phyloP scores from a whole-genome alignment of 2,888 invertebrate genomes.

The Sinodicranocentrus sp. region DNA sequence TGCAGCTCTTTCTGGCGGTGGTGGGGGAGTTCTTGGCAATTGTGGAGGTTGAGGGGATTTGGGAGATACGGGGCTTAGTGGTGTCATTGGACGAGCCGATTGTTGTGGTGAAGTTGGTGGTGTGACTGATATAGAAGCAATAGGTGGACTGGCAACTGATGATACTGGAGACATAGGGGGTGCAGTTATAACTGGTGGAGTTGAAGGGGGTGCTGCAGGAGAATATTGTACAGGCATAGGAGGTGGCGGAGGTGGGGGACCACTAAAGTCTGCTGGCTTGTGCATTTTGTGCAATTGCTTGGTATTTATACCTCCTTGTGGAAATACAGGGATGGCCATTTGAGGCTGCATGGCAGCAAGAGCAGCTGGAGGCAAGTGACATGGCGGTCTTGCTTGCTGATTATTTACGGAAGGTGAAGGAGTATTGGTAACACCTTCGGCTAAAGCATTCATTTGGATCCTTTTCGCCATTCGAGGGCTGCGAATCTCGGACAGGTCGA shows the following conservation, averaged over 20 bases:
- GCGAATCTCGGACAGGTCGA: constrained; percentile 92
- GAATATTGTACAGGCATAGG: constrained; percentile 80
- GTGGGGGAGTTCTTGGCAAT: constrained; percentile 74
- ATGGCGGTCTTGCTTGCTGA: constrained; percentile 56
- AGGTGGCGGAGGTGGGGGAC: constrained; percentile 77
- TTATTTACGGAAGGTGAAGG: constrained; percentile 79
- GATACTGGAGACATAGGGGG: not conserved
- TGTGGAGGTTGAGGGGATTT: constrained; percentile 36
- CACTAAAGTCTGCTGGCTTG: constrained; percentile 66
- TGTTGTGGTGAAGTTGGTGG: constrained; percentile 77
- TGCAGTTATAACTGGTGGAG: constrained; percentile 40
- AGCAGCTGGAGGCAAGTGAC: constrained; percentile 83
- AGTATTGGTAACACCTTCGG: constrained; percentile 84
- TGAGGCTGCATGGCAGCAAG: constrained; percentile 83
- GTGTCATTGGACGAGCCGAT: not conserved
- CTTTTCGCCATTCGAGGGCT: constrained; percentile 94
- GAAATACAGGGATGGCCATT: constrained; percentile 84
- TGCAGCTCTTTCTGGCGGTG: constrained; percentile 78
- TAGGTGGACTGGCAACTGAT: too few relatives aligned
- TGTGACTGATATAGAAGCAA: not conserved
- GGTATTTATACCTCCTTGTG: constrained; percentile 77
- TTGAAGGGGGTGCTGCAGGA: not conserved
- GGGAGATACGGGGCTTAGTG: constrained; percentile 5
- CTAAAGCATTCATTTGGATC: constrained; percentile 84
- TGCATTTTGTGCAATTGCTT: constrained; percentile 67